phyloP scores from a whole-genome alignment of 2,797 vertebrate genomes.

The Poecile montanus region DNA sequence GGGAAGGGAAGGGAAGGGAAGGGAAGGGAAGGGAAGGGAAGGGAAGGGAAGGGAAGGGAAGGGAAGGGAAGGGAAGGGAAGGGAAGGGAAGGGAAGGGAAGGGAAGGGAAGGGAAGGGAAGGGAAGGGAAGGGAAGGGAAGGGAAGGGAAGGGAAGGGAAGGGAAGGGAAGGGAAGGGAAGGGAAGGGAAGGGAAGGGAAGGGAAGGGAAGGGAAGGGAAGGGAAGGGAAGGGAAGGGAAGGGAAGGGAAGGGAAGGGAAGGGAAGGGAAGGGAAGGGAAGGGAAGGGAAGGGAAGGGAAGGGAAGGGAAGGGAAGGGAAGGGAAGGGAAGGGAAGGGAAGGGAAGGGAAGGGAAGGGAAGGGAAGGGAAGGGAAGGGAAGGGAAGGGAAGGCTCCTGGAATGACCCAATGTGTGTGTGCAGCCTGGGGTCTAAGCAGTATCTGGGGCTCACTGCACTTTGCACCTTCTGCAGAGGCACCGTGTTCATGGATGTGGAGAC shows the following conservation, averaged over 20 bases:
- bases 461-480: neutral
- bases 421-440: fast-evolving
- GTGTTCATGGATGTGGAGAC: neutral
- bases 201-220: neutral
- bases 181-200: neutral
- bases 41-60: neutral
- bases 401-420: neutral
- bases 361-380: too few relatives aligned
- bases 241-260: neutral
- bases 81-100: too few relatives aligned
- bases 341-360: too few relatives aligned
- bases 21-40: neutral
- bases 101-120: neutral
- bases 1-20: neutral
- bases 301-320: neutral
- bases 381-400: neutral
- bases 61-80: neutral
- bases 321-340: neutral
- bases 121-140: neutral
- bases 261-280: neutral
- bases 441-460: neutral
- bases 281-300: neutral
- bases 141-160: neutral
- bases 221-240: neutral
- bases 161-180: neutral